These are phyloP conservation scores for Campylorhamphus procurvoides DNA, from an alignment of 2,113 vertebrate species.

Conservation along the genomic window DNA sequence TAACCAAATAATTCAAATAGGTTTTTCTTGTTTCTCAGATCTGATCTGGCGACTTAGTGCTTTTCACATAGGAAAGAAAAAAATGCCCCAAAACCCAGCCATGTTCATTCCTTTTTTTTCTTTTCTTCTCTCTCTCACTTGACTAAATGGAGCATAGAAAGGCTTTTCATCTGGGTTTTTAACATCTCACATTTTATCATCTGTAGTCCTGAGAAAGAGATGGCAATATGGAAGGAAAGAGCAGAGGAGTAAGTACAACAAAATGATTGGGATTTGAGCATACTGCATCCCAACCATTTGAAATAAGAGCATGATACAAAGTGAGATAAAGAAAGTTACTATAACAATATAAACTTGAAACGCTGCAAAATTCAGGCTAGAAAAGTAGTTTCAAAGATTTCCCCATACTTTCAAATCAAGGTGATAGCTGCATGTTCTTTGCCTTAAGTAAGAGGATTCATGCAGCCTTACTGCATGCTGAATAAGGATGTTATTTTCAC, in stretches of 20 bases:
- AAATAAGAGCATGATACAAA: not conserved
- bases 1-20: not conserved
- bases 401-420: not conserved
- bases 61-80: not conserved
- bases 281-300: not conserved
- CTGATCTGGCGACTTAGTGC: not conserved
- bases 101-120: not conserved
- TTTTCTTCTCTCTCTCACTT: not conserved
- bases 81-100: not conserved
- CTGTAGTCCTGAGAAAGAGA: not conserved
- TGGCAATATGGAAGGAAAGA: not conserved
- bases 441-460: not conserved
- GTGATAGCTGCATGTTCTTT: not conserved
- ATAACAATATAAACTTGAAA: not conserved
- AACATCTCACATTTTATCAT: not conserved
- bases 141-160: not conserved
- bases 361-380: not conserved
- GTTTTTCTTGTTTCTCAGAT: not conserved
- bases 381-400: not conserved
- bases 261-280: not conserved
- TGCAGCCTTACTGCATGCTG: not conserved
- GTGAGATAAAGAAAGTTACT: not conserved
- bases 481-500: not conserved
- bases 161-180: not conserved
- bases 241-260: not conserved